These are phyloP conservation scores for Silurus lanzhouensis DNA, from an alignment of 2,797 vertebrate species.

Conservation along the genomic window DNA sequence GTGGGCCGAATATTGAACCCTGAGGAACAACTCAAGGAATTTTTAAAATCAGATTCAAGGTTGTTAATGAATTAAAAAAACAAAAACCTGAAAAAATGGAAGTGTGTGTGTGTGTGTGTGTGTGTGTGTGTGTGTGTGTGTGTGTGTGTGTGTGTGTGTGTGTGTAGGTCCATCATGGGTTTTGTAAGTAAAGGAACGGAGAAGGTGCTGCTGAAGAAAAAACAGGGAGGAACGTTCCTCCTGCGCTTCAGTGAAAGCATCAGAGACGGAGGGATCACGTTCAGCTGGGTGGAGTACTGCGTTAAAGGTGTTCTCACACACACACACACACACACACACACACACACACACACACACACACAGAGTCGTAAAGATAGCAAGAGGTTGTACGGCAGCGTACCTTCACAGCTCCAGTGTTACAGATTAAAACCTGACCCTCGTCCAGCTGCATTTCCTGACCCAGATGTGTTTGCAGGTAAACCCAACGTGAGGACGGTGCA, in stretches of 20 bases:
- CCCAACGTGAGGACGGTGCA: slow-evolving; percentile 77
- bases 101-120: neutral
- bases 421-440: neutral
- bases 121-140: neutral
- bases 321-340: slow-evolving; percentile 12
- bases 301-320: slow-evolving; percentile 38
- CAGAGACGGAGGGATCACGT: slow-evolving; percentile 87
- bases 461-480: slow-evolving; percentile 65
- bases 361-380: neutral
- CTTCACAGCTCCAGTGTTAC: no score
- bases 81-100: neutral
- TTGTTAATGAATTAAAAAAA: neutral
- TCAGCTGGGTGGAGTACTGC: slow-evolving; percentile 88
- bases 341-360: neutral
- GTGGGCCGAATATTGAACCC: neutral
- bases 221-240: slow-evolving; percentile 84
- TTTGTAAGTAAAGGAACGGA: slow-evolving; percentile 87
- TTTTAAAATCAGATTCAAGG: neutral
- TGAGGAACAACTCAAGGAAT: neutral
- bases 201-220: slow-evolving; percentile 80
- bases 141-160: slow-evolving; percentile 52
- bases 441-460: neutral
- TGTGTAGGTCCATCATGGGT: slow-evolving; percentile 85
- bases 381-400: neutral
- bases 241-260: slow-evolving; percentile 91